Percentiles rank a stretch among this genome's conserved stretches.
phyloP scores from a whole-genome alignment of 2,113 vertebrate species.

The Misgurnus anguillicaudatus region DNA sequence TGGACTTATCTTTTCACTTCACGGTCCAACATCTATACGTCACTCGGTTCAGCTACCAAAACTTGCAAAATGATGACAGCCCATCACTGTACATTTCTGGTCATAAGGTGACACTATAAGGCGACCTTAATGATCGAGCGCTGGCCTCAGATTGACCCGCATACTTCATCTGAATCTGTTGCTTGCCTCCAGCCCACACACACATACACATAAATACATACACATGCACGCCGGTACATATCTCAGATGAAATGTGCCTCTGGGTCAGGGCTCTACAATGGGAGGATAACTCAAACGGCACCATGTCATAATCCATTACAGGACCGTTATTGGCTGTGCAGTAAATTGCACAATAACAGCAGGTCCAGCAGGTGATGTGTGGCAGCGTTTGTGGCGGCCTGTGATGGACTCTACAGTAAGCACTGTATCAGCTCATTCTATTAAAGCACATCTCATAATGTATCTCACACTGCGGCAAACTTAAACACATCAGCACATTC shows the following conservation, averaged over 20 bases:
- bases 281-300: conserved; percentile 68
- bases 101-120: background rate
- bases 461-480: conserved; percentile 48
- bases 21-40: too few species aligned
- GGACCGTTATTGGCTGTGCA: conserved; percentile 65
- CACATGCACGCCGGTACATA: background rate
- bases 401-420: conserved; percentile 57
- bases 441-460: conserved; percentile 55
- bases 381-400: conserved; percentile 46
- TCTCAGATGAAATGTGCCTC: conserved; percentile 41
- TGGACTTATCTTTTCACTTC: too few species aligned
- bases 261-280: conserved; percentile 60
- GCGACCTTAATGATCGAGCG: background rate
- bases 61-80: too few species aligned
- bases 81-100: background rate
- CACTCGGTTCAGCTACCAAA: too few species aligned
- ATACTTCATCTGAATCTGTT: conserved; percentile 2
- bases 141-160: conserved; percentile 14
- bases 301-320: conserved; percentile 73
- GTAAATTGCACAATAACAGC: conserved; percentile 71
- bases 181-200: background rate
- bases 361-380: conserved; percentile 62
- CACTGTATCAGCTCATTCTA: conserved; percentile 60
- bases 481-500: conserved; percentile 50
- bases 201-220: background rate